Percentiles rank a stretch among this genome's conserved stretches.
Conservation (phyloP, 64 coral and sea anemone genomes). For the Pocillopora damicornis region DNA sequence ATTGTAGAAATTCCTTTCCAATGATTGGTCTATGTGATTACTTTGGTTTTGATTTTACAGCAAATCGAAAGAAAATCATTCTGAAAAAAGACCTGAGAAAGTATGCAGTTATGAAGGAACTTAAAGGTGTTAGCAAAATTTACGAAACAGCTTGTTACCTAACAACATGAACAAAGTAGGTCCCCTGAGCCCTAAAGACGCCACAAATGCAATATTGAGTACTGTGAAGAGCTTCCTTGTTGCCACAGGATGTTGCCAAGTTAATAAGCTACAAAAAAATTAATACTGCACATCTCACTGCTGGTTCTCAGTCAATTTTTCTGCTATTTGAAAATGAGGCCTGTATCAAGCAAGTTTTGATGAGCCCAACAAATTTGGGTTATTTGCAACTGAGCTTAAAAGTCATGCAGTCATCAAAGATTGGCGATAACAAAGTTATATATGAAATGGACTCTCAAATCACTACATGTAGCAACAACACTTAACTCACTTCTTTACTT, state of each 20-base stretch:
- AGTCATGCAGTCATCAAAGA: too few relatives aligned
- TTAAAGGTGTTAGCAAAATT: not conserved
- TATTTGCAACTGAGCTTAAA: too few relatives aligned
- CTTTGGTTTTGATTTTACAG: too few relatives aligned
- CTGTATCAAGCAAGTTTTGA: too few relatives aligned
- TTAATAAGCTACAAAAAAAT: constrained; percentile 53
- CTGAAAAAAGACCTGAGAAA: not conserved
- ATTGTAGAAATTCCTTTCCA: too few relatives aligned
- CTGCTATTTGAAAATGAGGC: not conserved
- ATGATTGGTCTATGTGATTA: too few relatives aligned
- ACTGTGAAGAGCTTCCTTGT: constrained; percentile 55
- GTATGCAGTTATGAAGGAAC: not conserved
- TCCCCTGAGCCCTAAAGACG: constrained; percentile 49
- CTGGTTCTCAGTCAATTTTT: not conserved
- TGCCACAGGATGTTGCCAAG: constrained; percentile 71
- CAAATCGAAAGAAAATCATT: too few relatives aligned
- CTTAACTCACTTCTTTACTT: constrained; percentile 71
- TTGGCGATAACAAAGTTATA: too few relatives aligned
- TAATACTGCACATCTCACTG: not conserved
- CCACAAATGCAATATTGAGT: constrained; percentile 42
- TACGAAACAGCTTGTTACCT: constrained; percentile 24
- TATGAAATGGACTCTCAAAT: not conserved
- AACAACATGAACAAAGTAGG: constrained; percentile 58
- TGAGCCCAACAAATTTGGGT: too few relatives aligned
- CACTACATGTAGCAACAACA: not conserved